phyloP scores from a whole-genome alignment of 2,113 vertebrate species.

The Catagonus wagneri region DNA sequence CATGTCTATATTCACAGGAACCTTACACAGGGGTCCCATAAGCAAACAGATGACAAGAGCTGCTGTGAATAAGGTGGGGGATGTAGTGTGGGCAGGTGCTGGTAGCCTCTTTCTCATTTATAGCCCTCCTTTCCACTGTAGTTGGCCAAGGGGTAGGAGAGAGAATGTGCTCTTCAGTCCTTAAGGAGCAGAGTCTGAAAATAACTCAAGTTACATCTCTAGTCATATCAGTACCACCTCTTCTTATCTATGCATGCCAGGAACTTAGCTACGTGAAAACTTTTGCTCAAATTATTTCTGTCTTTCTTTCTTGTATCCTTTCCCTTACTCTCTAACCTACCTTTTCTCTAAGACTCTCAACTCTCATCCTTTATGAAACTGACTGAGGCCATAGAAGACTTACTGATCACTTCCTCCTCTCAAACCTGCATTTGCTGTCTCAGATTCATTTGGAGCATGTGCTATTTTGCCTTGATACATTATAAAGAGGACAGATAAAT shows the following conservation, averaged over 20 bases:
- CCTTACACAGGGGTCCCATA: neutral
- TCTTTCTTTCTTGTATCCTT: neutral
- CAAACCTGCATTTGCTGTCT: neutral
- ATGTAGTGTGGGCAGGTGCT: neutral
- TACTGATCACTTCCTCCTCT: neutral
- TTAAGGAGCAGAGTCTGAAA: neutral
- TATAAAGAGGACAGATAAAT: neutral
- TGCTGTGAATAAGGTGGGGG: neutral
- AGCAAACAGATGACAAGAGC: neutral
- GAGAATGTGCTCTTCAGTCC: neutral
- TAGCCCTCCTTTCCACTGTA: neutral
- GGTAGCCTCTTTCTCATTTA: neutral
- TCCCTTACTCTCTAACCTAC: neutral
- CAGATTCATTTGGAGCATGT: neutral
- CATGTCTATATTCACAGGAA: neutral
- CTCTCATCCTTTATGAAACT: neutral
- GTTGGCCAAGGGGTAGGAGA: neutral
- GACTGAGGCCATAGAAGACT: neutral
- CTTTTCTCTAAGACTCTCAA: neutral
- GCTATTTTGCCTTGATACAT: neutral
- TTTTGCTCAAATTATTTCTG: neutral
- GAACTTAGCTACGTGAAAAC: neutral
- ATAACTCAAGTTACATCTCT: neutral
- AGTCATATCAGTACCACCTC: neutral
- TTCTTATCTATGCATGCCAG: neutral